A percentile compares a stretch with the other conserved stretches of the same genome.
Conservation (phyloP, 1,140 invertebrate genomes). For the Myzus persicae region DNA sequence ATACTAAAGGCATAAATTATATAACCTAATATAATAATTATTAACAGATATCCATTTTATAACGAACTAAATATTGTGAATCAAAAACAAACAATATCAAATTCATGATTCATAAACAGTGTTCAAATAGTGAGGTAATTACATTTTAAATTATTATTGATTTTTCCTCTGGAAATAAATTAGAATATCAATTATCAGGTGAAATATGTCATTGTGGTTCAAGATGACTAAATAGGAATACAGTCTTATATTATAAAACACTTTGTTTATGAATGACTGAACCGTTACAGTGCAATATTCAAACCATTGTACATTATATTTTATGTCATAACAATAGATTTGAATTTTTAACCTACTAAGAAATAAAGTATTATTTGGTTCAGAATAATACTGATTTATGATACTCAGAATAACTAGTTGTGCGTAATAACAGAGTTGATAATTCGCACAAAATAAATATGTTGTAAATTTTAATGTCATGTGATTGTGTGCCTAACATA, state of each 20-base stretch:
- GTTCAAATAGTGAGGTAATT: neutral
- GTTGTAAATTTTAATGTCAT: neutral
- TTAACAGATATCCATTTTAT: neutral
- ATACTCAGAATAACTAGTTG: too few relatives aligned
- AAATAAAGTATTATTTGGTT: too few relatives aligned
- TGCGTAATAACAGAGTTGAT: neutral
- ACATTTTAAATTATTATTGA: neutral
- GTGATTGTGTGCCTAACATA: neutral
- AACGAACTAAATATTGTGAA: too few relatives aligned
- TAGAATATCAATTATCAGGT: neutral
- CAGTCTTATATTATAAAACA: too few relatives aligned
- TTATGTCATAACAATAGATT: too few relatives aligned
- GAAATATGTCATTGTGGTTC: neutral
- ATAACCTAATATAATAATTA: neutral
- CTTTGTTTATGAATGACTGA: too few relatives aligned
- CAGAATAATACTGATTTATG: too few relatives aligned
- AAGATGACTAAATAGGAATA: neutral
- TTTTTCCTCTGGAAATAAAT: neutral
- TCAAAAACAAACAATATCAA: too few relatives aligned
- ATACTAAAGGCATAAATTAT: neutral
- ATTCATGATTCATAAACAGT: neutral
- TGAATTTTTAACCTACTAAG: too few relatives aligned
- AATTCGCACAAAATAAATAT: neutral
- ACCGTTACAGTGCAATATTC: too few relatives aligned
- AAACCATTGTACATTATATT: too few relatives aligned